A percentile compares a stretch with the other conserved stretches of the same genome.
Evolutionary conservation across 2,113 vertebrate species (phyloP).

Genomic region (Corvus hawaiiensis): DNA sequence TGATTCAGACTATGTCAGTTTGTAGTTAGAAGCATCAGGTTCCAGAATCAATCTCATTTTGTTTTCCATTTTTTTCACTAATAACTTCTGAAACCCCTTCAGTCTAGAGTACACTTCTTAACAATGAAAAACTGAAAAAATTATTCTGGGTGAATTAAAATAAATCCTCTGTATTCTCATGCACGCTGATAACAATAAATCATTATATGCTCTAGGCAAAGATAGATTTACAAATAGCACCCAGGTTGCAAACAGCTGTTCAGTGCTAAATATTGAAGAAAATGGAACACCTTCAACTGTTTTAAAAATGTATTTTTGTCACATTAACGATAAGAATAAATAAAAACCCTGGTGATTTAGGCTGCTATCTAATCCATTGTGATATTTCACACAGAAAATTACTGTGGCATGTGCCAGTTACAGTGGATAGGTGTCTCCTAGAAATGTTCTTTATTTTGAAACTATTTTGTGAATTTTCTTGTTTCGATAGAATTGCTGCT

Average conservation of each 20-base stretch:
- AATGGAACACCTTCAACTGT: not conserved
- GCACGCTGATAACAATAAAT: not conserved
- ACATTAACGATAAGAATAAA: not conserved
- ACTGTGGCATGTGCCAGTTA: not conserved
- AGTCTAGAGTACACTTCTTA: not conserved
- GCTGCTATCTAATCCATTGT: not conserved
- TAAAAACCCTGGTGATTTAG: not conserved
- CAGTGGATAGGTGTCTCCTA: not conserved
- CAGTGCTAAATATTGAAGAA: not conserved
- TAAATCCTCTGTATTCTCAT: not conserved
- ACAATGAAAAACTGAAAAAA: not conserved
- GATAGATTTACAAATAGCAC: not conserved
- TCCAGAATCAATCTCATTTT: not conserved
- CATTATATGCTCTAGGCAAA: not conserved
- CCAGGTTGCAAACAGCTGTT: not conserved
- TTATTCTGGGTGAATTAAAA: not conserved
- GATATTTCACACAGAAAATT: not conserved
- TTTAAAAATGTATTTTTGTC: not conserved
- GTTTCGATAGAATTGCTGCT: not conserved
- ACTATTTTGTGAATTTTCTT: not conserved
- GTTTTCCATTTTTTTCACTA: not conserved
- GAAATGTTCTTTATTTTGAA: not conserved
- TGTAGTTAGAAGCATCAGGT: not conserved
- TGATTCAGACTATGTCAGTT: not conserved
- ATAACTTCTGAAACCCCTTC: not conserved